Evolutionary conservation across 2,797 vertebrate genomes (phyloP).

Genomic region (Champsocephalus esox): DNA sequence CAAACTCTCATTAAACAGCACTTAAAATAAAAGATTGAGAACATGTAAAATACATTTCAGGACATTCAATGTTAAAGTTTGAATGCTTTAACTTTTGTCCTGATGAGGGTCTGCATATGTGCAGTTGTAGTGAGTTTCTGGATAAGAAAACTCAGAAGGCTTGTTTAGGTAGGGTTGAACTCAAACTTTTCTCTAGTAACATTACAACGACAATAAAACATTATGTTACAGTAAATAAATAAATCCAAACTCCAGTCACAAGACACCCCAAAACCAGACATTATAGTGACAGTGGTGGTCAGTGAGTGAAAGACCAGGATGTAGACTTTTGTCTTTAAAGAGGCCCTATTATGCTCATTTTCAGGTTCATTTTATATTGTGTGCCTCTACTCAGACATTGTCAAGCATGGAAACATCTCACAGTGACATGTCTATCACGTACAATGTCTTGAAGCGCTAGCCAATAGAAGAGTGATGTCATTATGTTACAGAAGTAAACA

Average conservation of each 20-base stretch:
- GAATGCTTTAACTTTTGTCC: not conserved
- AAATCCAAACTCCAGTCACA: slow-evolving; percentile 57
- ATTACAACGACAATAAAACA: not conserved
- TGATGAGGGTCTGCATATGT: not conserved
- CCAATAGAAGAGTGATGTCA: too few species aligned
- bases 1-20: slow-evolving; percentile 53
- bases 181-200: slow-evolving; percentile 43
- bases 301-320: slow-evolving; percentile 47
- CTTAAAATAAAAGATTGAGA: slow-evolving; percentile 31
- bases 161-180: slow-evolving; percentile 30
- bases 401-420: too few species aligned
- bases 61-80: not conserved
- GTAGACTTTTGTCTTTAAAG: slow-evolving; percentile 1
- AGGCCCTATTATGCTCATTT: too few species aligned
- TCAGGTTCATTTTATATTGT: too few species aligned
- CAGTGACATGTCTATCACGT: too few species aligned
- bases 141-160: not conserved
- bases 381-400: too few species aligned
- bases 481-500: too few species aligned
- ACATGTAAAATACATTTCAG: slow-evolving; percentile 12
- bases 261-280: slow-evolving; percentile 12
- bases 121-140: not conserved
- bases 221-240: slow-evolving; percentile 50
- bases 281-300: slow-evolving; percentile 44
- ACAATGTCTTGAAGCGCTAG: too few species aligned